Evolutionary conservation across 2,888 invertebrate genomes (phyloP), one percentile per base, ranked within the genome.

Genomic region (Carpatolechia fugitivella): DNA sequence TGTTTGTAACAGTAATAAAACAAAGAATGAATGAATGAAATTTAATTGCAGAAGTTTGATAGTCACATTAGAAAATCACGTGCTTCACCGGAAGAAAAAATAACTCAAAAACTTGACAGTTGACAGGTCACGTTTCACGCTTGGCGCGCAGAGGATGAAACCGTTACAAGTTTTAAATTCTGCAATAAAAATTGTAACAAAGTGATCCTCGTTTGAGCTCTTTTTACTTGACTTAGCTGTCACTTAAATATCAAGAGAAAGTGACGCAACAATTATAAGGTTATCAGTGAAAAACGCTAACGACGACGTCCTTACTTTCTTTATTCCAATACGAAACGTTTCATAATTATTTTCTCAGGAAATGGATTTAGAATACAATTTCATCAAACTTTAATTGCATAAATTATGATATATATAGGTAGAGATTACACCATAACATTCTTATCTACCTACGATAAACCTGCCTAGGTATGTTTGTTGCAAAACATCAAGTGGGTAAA

Each of bases 201-300:
- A 70, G 73, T 85, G 82, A 70, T 72, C 68, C 68, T 68, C 72
- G 72, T 76, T 78, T 74, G 69, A 68, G 68, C 70, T 73, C 66
- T 77, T 80, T 80, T 79, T 75, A 77, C 78, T 80, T 79, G 74
- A 77, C 74, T 74, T 76, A 68, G 70, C 74, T 76, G 74, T 77
- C 76, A 75, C 76, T 74, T 76, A 74, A 72, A 75, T 70, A 73
- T 72, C 76, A 69, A 70, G 65, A 68, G 69, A 41, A n/a, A 44
- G 44, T 44, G 44, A 44, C 44, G 29, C 29, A n/a, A 44, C 29
- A 44, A 44, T 44, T 44, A 44, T 44, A 29, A 41, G 11, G 70
- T 70, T 6, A 70, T 29, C 29, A n/a, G 13, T 29, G 5, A 13
- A 44, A 33, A 44, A 29, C 29, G 24, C 29, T 3, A 13, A 29